Percentiles rank a stretch among this genome's conserved stretches.
These are phyloP conservation scores for Dryobotodes eremita DNA, from an alignment of 2,888 invertebrate genomes.

Conservation along the genomic window DNA sequence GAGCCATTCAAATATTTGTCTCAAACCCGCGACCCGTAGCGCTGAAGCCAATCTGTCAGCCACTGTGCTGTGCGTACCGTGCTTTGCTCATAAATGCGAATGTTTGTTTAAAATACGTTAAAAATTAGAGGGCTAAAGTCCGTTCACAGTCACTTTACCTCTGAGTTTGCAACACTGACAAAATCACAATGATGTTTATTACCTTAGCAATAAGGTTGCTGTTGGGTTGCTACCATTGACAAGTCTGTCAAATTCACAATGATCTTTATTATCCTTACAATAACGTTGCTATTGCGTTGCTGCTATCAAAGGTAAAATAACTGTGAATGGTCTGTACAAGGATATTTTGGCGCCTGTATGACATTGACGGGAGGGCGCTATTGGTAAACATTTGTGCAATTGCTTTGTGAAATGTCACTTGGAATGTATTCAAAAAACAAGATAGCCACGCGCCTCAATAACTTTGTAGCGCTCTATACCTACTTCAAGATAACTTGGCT, in stretches of 20 bases:
- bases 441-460: no score
- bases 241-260: background rate
- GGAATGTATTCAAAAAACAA: background rate
- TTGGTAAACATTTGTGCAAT: background rate
- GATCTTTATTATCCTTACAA: background rate
- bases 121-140: background rate
- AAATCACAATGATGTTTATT: background rate
- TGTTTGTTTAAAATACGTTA: background rate
- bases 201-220: background rate
- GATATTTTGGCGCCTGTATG: no score
- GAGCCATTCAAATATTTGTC: background rate
- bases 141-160: background rate
- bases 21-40: background rate
- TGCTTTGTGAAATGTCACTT: no score
- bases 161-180: background rate
- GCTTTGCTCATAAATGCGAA: constrained; percentile 34
- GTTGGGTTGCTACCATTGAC: background rate
- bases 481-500: background rate
- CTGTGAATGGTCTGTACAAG: background rate
- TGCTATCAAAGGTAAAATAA: background rate
- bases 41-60: background rate
- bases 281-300: background rate
- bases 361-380: background rate
- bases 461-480: background rate
- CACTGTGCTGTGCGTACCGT: background rate